These are phyloP conservation scores for Hirtodrosophila duncani DNA, from an alignment of 2,888 invertebrate species.

Conservation along the genomic window DNA sequence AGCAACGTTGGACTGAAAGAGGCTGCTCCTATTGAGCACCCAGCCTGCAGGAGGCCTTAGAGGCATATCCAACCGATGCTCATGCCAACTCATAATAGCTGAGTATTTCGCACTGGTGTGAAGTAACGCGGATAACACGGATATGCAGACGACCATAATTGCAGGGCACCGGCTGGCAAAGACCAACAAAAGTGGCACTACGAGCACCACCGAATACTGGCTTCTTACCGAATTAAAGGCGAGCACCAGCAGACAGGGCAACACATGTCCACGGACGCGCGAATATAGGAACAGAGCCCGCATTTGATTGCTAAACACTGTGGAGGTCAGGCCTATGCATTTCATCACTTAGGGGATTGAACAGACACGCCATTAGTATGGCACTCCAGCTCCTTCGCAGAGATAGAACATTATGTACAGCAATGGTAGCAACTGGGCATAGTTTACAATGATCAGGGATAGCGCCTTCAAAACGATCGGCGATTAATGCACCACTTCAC, in stretches of 20 bases:
- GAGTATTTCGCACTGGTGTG: no score
- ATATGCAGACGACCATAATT: slow-evolving; percentile 27
- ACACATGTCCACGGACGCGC: slow-evolving; percentile 83
- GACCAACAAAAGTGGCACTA: slow-evolving; percentile 87
- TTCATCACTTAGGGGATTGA: slow-evolving; percentile 93
- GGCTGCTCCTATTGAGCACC: no score
- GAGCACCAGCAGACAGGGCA: slow-evolving; percentile 83
- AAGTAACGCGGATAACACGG: slow-evolving; percentile 53
- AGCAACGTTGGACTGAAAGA: no score
- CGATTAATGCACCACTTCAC: slow-evolving; percentile 95
- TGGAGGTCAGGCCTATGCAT: slow-evolving; percentile 93
- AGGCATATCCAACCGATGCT: no score
- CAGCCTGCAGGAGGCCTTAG: no score
- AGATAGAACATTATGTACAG: slow-evolving; percentile 88
- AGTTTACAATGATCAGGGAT: slow-evolving; percentile 62
- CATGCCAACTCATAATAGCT: no score
- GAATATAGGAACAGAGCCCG: slow-evolving; percentile 85
- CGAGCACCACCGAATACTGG: slow-evolving; percentile 88
- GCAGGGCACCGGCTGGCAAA: slow-evolving; percentile 49
- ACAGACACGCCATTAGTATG: slow-evolving; percentile 87
- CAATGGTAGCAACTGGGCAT: slow-evolving; percentile 79
- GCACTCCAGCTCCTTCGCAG: no score
- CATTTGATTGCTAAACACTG: slow-evolving; percentile 92
- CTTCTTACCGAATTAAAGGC: slow-evolving; percentile 90
- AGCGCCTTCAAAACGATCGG: slow-evolving; percentile 85